Evolutionary conservation across 1,140 invertebrate species (phyloP).

Genomic region (Drosophila repleta): DNA sequence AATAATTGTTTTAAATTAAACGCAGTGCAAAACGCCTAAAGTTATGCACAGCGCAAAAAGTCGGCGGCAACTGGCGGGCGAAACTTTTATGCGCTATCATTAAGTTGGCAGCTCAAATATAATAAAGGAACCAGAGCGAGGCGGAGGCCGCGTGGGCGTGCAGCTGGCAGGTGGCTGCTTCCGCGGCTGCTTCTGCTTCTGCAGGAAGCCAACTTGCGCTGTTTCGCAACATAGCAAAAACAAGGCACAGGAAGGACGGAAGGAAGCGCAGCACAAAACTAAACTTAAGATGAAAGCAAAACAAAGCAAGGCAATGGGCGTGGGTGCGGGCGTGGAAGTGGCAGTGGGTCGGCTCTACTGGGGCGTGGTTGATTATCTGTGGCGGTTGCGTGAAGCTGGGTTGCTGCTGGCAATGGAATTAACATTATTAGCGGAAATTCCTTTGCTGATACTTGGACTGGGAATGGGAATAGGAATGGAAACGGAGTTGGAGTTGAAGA

Average conservation of each 20-base stretch:
- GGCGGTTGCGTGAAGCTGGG: constrained; percentile 26
- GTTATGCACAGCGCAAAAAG: constrained; percentile 67
- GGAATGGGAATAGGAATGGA: background rate
- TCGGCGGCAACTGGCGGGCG: constrained; percentile 35
- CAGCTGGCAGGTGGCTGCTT: background rate
- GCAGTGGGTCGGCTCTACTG: background rate
- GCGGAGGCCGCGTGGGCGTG: background rate
- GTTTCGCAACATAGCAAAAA: constrained; percentile 43
- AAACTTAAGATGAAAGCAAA: constrained; percentile 79
- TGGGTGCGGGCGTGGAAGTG: background rate
- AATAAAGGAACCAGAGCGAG: constrained; percentile 23
- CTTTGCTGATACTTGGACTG: constrained; percentile 21
- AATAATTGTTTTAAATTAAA: constrained; percentile 82
- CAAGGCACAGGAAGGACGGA: constrained; percentile 22
- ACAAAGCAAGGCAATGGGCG: too few relatives aligned
- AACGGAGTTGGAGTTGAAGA: background rate
- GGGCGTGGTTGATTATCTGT: constrained; percentile 63
- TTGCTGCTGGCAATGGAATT: constrained; percentile 73
- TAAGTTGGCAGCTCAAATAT: constrained; percentile 44
- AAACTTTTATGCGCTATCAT: constrained; percentile 54
- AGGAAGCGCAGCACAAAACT: constrained; percentile 66
- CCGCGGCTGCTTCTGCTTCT: background rate
- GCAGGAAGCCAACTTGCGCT: constrained; percentile 21
- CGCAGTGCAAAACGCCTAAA: constrained; percentile 72
- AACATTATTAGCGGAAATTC: constrained; percentile 81